Base-by-base conservation (phyloP, 2,888 invertebrate species). In the Mesorhabditis sp. region DNA sequence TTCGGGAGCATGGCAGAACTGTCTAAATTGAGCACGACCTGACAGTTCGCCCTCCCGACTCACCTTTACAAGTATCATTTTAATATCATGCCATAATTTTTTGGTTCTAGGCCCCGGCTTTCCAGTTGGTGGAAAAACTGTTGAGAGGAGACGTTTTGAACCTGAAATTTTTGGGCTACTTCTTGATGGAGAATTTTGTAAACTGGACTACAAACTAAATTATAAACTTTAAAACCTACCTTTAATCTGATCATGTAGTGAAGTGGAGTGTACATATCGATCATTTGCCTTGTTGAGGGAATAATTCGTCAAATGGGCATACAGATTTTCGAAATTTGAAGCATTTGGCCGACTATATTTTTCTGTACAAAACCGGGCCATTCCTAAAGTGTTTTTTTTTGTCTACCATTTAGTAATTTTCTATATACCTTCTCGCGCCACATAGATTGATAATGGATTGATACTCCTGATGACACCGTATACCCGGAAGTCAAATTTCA, bases 241-340 rank as follows among this genome's bases (percentile, higher is more conserved):
- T 76, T 72, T 80, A 10, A 81, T 70, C 68, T 85, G 85, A 66
- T 85, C 83, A 64, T 81, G 75, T 13, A 85, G 71, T 3, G 79
- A 76, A 50, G 74, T 79, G 68, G 82, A 83, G 70, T 85, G 87
- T 64, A 87, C 83, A 75, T 88, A 89, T 7, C 84, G 82, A 28
- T 81, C 80, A 76, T 86, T 87, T 45, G 81, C 76, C 76, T 88
- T 88, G 75, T 88, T 88, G 67, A 88, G 81, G 3, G 88, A 88
- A 77, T 89, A 89, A 77, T 89, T 89, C 4, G 88, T 88, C 72
- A 88, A 79, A 80, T 88, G 88, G 83, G 88, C 87, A 80, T 82
- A 89, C 1, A 86, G 77, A 72, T 88, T 86, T 70, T 86, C 82
- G 68, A 87, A 80, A 76, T 88, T 88, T 70, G 84, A 84, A n/a